Evolutionary conservation across 2,113 vertebrate species (phyloP).

Genomic region (Penelope pileata): DNA sequence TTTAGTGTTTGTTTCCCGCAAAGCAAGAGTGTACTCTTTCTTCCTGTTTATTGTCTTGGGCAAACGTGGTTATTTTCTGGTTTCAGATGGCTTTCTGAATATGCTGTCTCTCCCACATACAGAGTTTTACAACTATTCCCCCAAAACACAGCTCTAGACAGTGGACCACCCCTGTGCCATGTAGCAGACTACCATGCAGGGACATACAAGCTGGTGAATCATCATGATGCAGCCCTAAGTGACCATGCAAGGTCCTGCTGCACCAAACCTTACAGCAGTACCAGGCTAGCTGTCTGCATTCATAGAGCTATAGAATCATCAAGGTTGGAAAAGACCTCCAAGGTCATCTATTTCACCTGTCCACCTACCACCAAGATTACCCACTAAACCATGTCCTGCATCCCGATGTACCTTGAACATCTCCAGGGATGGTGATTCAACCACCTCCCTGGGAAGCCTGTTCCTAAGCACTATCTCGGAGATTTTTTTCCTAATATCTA

Average conservation of each 20-base stretch:
- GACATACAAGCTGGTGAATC: neutral
- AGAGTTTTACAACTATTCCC: neutral
- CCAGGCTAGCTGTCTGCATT: fast-evolving
- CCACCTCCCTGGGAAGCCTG: no score
- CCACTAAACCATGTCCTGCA: no score
- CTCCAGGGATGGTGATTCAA: no score
- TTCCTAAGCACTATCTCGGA: no score
- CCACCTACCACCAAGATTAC: no score
- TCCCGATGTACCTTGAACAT: no score
- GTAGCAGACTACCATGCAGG: neutral
- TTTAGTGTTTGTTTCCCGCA: neutral
- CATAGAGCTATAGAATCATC: no score
- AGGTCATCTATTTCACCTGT: no score
- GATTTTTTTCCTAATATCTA: no score
- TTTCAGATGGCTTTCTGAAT: neutral
- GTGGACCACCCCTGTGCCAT: neutral
- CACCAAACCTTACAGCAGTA: neutral
- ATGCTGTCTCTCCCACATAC: neutral
- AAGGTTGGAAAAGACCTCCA: no score
- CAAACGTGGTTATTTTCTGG: neutral
- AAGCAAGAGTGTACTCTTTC: neutral
- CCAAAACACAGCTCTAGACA: neutral
- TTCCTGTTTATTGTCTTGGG: fast-evolving
- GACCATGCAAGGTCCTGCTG: neutral
- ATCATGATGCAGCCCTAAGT: fast-evolving